Conservation (phyloP, 1,140 invertebrate genomes). For the Choristoneura fumiferana region DNA sequence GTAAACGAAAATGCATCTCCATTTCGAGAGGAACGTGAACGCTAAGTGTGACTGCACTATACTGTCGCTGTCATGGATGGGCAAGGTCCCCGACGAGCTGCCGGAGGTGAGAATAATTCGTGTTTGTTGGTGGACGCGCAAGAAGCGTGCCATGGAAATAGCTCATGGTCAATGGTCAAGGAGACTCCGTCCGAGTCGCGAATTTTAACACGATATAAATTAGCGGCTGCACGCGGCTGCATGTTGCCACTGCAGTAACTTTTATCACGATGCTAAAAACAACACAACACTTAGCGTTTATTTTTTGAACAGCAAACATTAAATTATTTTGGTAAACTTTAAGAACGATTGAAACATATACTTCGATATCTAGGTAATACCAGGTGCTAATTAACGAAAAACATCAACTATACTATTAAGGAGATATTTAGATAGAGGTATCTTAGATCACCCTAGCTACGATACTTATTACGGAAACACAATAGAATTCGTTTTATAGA, state of each 20-base stretch:
- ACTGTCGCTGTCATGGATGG: constrained; percentile 97
- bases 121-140: background rate
- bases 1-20: constrained; percentile 86
- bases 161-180: constrained; percentile 18
- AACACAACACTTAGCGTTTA: too few relatives aligned
- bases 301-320: too few relatives aligned
- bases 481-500: too few relatives aligned
- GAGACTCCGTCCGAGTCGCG: constrained; percentile 1
- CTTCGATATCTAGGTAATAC: too few relatives aligned
- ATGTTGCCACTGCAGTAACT: constrained; percentile 1
- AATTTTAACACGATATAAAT: constrained; percentile 17
- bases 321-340: too few relatives aligned
- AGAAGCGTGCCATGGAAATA: background rate
- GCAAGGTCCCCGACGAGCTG: constrained; percentile 96
- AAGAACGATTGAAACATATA: too few relatives aligned
- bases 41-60: constrained; percentile 97
- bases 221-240: background rate
- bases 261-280: background rate
- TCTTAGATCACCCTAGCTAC: too few relatives aligned
- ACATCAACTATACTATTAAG: too few relatives aligned
- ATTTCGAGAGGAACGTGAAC: constrained; percentile 95
- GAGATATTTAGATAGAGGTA: too few relatives aligned
- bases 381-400: too few relatives aligned
- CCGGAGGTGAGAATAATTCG: constrained; percentile 85
- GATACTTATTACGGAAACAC: too few relatives aligned